Conservation (phyloP, 2,797 vertebrate genomes). For the Acanthornis magna region DNA sequence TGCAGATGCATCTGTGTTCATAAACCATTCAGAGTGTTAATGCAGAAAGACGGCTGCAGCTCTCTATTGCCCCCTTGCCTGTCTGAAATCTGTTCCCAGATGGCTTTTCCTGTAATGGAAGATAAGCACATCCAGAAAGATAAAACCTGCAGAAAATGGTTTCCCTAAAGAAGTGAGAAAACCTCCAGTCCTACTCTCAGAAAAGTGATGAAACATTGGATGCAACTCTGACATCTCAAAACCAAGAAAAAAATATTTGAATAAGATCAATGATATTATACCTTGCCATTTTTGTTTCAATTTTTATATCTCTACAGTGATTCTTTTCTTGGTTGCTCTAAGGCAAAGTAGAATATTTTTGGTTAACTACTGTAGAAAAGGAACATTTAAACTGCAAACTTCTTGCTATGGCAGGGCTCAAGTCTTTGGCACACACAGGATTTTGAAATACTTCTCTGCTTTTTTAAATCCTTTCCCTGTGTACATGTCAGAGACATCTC, state of each 20-base stretch:
- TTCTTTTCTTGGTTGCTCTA: neutral
- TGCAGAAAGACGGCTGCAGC: neutral
- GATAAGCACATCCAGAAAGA: neutral
- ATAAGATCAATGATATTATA: neutral
- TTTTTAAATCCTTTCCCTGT: neutral
- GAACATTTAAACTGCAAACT: neutral
- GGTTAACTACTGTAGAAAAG: neutral
- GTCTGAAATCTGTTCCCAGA: neutral
- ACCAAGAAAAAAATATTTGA: neutral
- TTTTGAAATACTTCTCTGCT: neutral
- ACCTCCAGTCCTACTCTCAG: fast-evolving
- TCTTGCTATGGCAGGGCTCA: neutral
- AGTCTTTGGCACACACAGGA: neutral
- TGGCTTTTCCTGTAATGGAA: neutral
- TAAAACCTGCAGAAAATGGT: neutral
- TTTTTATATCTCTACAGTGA: neutral
- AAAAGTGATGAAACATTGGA: neutral
- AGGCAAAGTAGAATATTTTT: neutral
- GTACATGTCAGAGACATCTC: neutral
- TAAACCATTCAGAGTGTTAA: neutral
- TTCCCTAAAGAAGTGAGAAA: neutral
- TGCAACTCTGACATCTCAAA: neutral
- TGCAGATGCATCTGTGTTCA: neutral
- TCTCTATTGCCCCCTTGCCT: neutral
- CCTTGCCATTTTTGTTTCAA: neutral